Evolutionary conservation across 1,140 invertebrate species (phyloP), one percentile per base, ranked within the genome.

Genomic region (Drosophila pandora): DNA sequence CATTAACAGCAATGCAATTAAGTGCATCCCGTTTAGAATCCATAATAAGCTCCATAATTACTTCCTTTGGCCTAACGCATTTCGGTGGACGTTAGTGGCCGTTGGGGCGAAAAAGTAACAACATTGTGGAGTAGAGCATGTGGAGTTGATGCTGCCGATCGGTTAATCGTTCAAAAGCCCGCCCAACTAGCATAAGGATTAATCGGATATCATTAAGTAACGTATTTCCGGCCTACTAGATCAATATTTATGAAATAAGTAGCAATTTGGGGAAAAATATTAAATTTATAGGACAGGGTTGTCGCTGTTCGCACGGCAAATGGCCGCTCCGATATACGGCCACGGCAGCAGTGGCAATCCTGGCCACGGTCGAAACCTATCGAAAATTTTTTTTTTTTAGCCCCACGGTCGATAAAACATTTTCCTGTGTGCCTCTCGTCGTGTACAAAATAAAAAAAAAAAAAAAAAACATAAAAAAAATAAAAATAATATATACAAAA

Each of bases 211-310:
- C 8, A 2, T 50, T 39, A 22, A 13, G n/a, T 9, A 7, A n/a
- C 23, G 3, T 12, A 37, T 37, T 37, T 12, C 2, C 4, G 2
- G 34, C 34, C 34, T 37, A 37, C 3, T 37, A 37, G 10, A 37
- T 37, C 9, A 12, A 37, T 3, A 37, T 37, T 12, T n/a, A n/a
- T 4, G 10, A 37, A 37, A 37, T 37, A 37, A 37, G 34, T 37
- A 72, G 82, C 62, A 68, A 88, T 82, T 85, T 47, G 57, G 55
- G 75, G 78, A 17, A 64, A 87, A 87, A 87, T 87, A 88, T 88
- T 74, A 87, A 88, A 84, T 82, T 61, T 75, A 32, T 49, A 8
- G 5, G 8, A 3, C 43, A 87, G 83, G 32, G 83, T n/a, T 87
- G 83, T 58, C 75, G 76, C n/a, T 28, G 41, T 13, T 56, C 52